These are phyloP conservation scores for Lampris incognitus DNA, from an alignment of 2,113 vertebrate genomes.

Conservation along the genomic window DNA sequence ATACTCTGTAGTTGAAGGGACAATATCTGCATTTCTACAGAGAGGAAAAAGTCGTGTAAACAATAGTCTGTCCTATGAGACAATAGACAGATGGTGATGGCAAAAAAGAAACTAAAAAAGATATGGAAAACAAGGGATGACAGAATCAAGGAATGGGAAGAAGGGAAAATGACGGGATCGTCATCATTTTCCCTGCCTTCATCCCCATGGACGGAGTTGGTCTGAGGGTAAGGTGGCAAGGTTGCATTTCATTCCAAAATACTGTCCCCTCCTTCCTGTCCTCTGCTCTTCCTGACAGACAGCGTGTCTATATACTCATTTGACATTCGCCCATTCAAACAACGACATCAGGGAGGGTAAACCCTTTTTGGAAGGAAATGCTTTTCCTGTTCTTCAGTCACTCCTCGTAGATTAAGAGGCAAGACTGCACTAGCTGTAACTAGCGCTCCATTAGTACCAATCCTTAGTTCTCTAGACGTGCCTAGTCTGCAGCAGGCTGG, in stretches of 20 bases:
- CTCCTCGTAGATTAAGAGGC: conserved; percentile 49
- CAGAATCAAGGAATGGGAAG: neutral
- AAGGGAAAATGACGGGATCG: neutral
- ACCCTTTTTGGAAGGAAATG: conserved; percentile 64
- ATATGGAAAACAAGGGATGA: neutral
- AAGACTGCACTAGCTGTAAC: conserved; percentile 70
- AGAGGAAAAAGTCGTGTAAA: neutral
- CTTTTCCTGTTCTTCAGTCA: conserved; percentile 55
- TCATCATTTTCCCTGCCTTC: conserved; percentile 20
- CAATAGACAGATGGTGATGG: conserved; percentile 8
- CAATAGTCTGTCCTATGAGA: conserved; percentile 8
- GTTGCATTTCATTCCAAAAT: conserved; percentile 51
- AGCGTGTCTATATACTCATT: conserved; percentile 16
- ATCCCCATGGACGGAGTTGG: conserved; percentile 46
- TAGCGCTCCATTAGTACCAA: conserved; percentile 67
- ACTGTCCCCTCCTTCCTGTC: conserved; percentile 61
- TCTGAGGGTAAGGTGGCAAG: conserved; percentile 71
- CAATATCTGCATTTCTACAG: neutral
- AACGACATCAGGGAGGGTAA: conserved; percentile 60
- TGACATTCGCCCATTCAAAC: conserved; percentile 16
- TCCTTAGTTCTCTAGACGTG: conserved; percentile 61
- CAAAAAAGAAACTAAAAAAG: neutral
- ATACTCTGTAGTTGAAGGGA: neutral
- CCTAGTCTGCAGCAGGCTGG: conserved; percentile 40
- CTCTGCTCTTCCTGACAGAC: conserved; percentile 21